Base-by-base conservation (phyloP, 1,140 invertebrate species). In the Ostrea denselamellosa region DNA sequence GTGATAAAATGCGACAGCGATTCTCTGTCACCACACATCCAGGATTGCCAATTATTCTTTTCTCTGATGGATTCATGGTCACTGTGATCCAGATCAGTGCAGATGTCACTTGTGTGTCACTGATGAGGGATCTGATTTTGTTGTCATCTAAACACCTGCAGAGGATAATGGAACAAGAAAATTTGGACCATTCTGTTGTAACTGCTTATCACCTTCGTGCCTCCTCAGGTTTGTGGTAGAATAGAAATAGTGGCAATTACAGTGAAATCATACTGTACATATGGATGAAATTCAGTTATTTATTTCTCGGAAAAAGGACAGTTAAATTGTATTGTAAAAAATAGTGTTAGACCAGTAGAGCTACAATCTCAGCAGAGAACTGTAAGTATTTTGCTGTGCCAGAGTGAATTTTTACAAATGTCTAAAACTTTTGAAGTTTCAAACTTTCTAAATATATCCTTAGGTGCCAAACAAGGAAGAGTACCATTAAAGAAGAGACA, bases 31-130 rank as follows among this genome's bases (percentile, higher is more conserved):
- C 92, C 28, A 90, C 92, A 54, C 94, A 95, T 89, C 93, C 94
- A 1, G 85, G 89, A 53, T 87, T 94, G 28, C 94, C 94, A 44
- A 93, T 94, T 44, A 82, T 95, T n/a, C 90, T 94, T 4, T 94
- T 93, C 87, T 94, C 93, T 8, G 94, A 95, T 91, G 94, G 94
- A 9, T 95, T 92, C 90, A 89, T 94, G 87, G 94, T 95, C 0
- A 94, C 94, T 2, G 90, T 94, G 8, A 83, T 90, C 8, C 92
- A 93, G 83, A 88, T 94, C 5, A 91, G 91, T 14, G 87, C 83
- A 14, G 93, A 94, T 12, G 62, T 93, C 19, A 92, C 90, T 12
- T 89, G 88, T 77, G 62, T 93, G 28, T 90, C 89, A 19, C 86
- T 94, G 86, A 93, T 94, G 91, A 88, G 91, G 62, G 92, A 92